phyloP scores from a whole-genome alignment of 2,797 vertebrate genomes.

The Poecilia gillii region DNA sequence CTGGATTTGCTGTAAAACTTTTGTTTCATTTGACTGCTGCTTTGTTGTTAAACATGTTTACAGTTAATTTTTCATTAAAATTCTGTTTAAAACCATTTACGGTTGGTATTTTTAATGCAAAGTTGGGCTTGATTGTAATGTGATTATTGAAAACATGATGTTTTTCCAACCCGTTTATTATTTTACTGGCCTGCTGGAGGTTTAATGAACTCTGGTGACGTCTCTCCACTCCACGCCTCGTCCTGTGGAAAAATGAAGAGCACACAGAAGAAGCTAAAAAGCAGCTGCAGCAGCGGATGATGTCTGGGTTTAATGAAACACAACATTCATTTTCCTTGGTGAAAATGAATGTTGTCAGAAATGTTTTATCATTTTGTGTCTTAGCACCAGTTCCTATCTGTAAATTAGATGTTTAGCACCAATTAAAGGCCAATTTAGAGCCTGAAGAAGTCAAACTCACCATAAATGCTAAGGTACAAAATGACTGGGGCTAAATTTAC shows the following conservation, averaged over 20 bases:
- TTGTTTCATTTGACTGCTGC: background rate
- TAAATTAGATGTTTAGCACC: background rate
- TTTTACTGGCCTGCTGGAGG: background rate
- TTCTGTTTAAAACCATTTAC: background rate
- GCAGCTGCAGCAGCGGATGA: conserved; percentile 19
- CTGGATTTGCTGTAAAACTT: background rate
- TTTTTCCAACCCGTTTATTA: background rate
- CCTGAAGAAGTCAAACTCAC: background rate
- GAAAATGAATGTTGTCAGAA: too few relatives aligned
- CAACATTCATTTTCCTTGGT: background rate
- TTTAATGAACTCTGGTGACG: conserved; percentile 18
- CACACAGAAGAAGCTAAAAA: conserved; percentile 42
- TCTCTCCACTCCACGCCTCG: conserved; percentile 6
- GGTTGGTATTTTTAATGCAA: background rate
- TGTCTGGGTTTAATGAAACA: conserved; percentile 40
- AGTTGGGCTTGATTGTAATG: background rate
- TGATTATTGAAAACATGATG: background rate
- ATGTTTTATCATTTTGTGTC: background rate
- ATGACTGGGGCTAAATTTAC: background rate
- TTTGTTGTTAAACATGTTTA: background rate
- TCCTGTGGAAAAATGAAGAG: conserved; percentile 40
- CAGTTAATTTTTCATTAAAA: background rate
- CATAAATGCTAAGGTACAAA: background rate
- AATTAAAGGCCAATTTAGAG: background rate
- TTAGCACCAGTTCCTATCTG: background rate